Percentiles rank a stretch among this genome's conserved stretches.
phyloP scores from a whole-genome alignment of 2,888 invertebrate genomes.

The Eurytoma californica region DNA sequence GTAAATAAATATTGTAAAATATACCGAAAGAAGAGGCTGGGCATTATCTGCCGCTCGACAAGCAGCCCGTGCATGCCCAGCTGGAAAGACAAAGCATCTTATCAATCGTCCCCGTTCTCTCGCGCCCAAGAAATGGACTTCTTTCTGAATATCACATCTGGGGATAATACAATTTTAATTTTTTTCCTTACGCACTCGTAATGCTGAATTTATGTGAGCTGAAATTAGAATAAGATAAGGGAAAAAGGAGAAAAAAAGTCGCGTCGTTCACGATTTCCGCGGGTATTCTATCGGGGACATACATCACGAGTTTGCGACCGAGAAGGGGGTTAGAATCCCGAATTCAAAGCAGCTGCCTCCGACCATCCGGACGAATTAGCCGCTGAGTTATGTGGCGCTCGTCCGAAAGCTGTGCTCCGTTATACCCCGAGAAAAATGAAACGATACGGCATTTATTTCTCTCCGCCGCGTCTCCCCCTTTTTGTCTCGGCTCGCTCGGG shows the following conservation, averaged over 20 bases:
- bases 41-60: slow-evolving; percentile 9
- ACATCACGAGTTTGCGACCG: slow-evolving; percentile 12
- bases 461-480: neutral
- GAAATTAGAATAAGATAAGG: neutral
- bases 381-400: slow-evolving; percentile 29
- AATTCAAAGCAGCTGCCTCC: slow-evolving; percentile 46
- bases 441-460: slow-evolving; percentile 16
- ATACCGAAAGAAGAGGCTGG: neutral
- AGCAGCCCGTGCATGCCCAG: neutral
- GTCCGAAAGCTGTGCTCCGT: neutral
- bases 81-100: neutral
- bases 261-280: slow-evolving; percentile 28
- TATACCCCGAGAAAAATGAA: slow-evolving; percentile 46
- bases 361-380: slow-evolving; percentile 44
- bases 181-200: too few species aligned
- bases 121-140: too few species aligned
- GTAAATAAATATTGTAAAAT: slow-evolving; percentile 33
- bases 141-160: too few species aligned
- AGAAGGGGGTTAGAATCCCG: slow-evolving; percentile 22
- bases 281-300: slow-evolving; percentile 41
- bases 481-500: neutral
- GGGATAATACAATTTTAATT: too few species aligned
- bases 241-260: neutral
- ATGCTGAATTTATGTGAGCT: too few species aligned
- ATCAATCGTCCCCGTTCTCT: neutral